Conservation (phyloP, 2,888 invertebrate genomes). For the Luffia ferchaultella region DNA sequence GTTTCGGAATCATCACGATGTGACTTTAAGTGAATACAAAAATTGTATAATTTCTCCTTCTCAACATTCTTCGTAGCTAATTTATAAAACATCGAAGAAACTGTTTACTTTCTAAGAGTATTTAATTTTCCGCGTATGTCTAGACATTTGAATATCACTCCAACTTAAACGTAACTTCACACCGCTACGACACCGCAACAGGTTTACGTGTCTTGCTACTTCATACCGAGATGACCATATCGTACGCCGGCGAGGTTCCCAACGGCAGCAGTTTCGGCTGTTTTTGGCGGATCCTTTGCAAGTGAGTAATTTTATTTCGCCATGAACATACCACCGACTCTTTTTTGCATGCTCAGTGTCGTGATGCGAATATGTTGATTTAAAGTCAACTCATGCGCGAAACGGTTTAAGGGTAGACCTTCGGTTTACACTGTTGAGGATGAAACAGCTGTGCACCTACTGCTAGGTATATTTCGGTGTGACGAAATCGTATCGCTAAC, state of each 20-base stretch:
- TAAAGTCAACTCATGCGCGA: neutral
- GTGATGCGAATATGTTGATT: neutral
- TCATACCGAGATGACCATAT: constrained; percentile 76
- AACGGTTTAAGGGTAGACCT: neutral
- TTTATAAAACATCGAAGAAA: constrained; percentile 19
- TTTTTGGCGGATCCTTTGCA: constrained; percentile 89
- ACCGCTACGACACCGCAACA: neutral
- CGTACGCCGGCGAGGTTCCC: constrained; percentile 89
- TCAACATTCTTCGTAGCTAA: neutral
- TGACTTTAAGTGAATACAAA: neutral
- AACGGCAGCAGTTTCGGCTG: constrained; percentile 93
- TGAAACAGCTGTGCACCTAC: neutral
- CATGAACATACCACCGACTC: neutral
- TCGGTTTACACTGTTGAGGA: neutral
- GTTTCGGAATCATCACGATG: neutral
- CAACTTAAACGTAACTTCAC: neutral
- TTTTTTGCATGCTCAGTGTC: neutral
- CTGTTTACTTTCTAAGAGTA: constrained; percentile 60
- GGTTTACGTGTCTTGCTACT: neutral
- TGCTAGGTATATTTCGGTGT: neutral
- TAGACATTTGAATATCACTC: constrained; percentile 10
- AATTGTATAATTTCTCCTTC: neutral
- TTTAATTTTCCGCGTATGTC: constrained; percentile 60
- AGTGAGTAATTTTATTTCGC: constrained; percentile 67
- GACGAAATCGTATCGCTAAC: neutral